A percentile compares a stretch with the other conserved stretches of the same genome.
phyloP scores from a whole-genome alignment of 2,888 invertebrate species.

The Dynastes maya region DNA sequence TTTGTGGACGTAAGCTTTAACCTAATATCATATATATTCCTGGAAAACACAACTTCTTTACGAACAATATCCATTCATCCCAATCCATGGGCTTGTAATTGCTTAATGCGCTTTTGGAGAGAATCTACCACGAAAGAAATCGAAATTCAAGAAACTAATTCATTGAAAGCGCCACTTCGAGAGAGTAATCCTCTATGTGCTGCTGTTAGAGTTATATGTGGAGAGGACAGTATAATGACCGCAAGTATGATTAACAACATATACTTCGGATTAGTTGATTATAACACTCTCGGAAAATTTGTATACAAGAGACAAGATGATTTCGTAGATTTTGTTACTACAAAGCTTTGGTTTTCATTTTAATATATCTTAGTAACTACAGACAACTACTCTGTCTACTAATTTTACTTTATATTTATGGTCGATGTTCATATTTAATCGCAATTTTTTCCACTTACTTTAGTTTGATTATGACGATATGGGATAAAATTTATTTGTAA shows the following conservation, averaged over 20 bases:
- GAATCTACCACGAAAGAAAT: background rate
- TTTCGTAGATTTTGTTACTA: conserved; percentile 13
- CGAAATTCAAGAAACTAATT: background rate
- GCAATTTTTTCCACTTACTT: too few relatives aligned
- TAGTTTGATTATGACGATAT: too few relatives aligned
- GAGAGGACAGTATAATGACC: too few relatives aligned
- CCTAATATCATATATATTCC: background rate
- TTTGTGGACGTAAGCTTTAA: conserved; percentile 7
- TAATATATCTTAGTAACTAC: too few relatives aligned
- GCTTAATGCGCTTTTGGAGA: conserved; percentile 2
- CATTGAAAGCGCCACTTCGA: too few relatives aligned
- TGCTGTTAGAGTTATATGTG: background rate
- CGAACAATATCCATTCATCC: background rate
- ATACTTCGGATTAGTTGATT: background rate
- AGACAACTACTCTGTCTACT: too few relatives aligned
- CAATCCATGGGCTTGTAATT: conserved; percentile 8
- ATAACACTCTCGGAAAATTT: background rate
- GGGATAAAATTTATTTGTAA: too few relatives aligned
- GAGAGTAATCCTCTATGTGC: background rate
- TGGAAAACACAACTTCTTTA: background rate
- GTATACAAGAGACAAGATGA: background rate
- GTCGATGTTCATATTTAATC: too few relatives aligned
- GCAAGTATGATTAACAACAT: background rate
- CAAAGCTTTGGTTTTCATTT: background rate
- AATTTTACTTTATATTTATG: too few relatives aligned